Base-by-base conservation (phyloP, 2,888 invertebrate species). In the Nemoura dubitans region DNA sequence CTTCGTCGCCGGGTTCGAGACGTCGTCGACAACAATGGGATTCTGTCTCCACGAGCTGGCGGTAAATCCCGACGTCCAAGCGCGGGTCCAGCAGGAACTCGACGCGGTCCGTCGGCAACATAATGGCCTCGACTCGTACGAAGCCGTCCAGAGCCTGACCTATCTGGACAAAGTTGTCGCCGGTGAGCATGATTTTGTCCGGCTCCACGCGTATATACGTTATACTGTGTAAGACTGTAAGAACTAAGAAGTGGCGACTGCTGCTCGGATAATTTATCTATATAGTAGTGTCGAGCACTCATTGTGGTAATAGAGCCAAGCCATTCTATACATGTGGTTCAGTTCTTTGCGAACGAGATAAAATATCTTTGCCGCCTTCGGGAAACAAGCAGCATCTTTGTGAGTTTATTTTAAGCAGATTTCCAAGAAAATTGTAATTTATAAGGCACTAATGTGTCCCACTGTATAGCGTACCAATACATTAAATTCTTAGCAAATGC, bases 161-260 rank as follows among this genome's bases (percentile, higher is more conserved):
- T 89, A 89, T 87, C 83, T 90, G 86, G 90, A 90, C 87, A 88
- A 86, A 87, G 89, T 89, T 21, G 76, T 88, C 36, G 43, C 84
- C 25, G 88, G 88, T 88, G 29, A 27, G 83, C 43, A 30, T 83
- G 43, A 83, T 26, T 43, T 42, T 21, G 29, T 36, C 36, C 10
- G 10, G 36, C 36, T 3, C 10, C 36, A n/a, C n/a, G n/a, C n/a
- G n/a, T n/a, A n/a, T n/a, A n/a, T n/a, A n/a, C n/a, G n/a, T n/a
- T n/a, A n/a, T n/a, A n/a, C n/a, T n/a, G n/a, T n/a, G n/a, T n/a
- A n/a, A n/a, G n/a, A n/a, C 30, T 81, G 30, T 16, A 81, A n/a
- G 16, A 36, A 78, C 3, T 78, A 78, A 78, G 78, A 26, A 26
- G 26, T 10, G 36, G 36, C 36, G 36, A 3, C 10, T 10, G 36